These are phyloP conservation scores for Crotalus tigris DNA, from an alignment of 2,113 vertebrate species.

Conservation along the genomic window DNA sequence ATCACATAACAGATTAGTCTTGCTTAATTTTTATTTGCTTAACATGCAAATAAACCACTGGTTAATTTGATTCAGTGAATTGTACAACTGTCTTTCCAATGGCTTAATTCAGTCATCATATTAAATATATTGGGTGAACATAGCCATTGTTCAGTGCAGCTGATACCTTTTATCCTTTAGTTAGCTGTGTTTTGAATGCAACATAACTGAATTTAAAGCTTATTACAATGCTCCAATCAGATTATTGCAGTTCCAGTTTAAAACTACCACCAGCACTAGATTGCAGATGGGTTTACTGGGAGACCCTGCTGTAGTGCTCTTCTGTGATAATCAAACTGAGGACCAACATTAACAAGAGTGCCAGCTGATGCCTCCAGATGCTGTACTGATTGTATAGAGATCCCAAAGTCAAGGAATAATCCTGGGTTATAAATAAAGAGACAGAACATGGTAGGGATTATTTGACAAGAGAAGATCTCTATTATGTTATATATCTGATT, in stretches of 20 bases:
- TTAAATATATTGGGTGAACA: neutral
- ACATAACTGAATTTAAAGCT: neutral
- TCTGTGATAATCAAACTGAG: neutral
- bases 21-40: neutral
- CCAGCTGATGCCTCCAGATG: neutral
- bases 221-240: neutral
- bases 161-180: neutral
- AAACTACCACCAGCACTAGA: neutral
- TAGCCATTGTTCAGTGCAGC: neutral
- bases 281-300: neutral
- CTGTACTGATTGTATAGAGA: neutral
- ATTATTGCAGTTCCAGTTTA: neutral
- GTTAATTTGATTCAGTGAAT: neutral
- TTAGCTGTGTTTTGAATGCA: neutral
- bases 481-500: neutral
- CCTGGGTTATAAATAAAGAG: neutral
- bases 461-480: neutral
- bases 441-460: neutral
- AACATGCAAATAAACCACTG: neutral
- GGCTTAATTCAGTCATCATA: neutral
- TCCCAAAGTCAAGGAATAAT: neutral
- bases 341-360: neutral
- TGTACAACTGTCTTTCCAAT: neutral
- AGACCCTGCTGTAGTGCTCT: neutral
- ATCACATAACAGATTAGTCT: neutral